phyloP scores from a whole-genome alignment of 2,113 vertebrate species.

The Hemiprocne comata region DNA sequence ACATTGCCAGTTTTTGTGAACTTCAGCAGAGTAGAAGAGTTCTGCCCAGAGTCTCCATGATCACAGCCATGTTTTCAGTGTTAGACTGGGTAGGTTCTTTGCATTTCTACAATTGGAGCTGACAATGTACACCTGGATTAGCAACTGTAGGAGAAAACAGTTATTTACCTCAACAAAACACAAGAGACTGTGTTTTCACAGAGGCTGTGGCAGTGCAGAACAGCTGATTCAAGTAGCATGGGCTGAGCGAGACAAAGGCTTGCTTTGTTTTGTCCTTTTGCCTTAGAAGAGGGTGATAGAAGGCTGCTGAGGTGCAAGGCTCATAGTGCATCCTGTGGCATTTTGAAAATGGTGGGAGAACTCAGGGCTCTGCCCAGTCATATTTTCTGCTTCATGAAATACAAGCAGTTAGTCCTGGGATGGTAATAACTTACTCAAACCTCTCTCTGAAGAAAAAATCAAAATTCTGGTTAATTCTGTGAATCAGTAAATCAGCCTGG shows the following conservation, averaged over 20 bases:
- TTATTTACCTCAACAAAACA: background rate
- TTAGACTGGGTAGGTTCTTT: background rate
- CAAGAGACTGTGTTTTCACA: background rate
- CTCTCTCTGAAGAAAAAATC: background rate
- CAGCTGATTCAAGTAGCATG: background rate
- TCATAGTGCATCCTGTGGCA: background rate
- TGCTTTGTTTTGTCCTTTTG: background rate
- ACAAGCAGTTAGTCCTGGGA: background rate
- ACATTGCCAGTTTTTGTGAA: background rate
- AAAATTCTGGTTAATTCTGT: background rate
- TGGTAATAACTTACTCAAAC: background rate
- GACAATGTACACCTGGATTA: background rate
- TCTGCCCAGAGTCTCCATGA: background rate
- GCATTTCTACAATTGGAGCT: background rate
- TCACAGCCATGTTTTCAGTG: background rate
- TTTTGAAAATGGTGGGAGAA: background rate
- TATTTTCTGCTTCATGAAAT: background rate
- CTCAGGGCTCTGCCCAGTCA: background rate
- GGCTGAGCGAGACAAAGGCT: accelerated
- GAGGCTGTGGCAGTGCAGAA: background rate
- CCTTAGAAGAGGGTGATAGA: background rate
- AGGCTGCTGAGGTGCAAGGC: background rate
- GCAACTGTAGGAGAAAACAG: background rate
- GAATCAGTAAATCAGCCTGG: background rate
- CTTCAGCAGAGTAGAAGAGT: background rate